Evolutionary conservation across 2,113 vertebrate species (phyloP).

Genomic region (Phasianus colchicus): DNA sequence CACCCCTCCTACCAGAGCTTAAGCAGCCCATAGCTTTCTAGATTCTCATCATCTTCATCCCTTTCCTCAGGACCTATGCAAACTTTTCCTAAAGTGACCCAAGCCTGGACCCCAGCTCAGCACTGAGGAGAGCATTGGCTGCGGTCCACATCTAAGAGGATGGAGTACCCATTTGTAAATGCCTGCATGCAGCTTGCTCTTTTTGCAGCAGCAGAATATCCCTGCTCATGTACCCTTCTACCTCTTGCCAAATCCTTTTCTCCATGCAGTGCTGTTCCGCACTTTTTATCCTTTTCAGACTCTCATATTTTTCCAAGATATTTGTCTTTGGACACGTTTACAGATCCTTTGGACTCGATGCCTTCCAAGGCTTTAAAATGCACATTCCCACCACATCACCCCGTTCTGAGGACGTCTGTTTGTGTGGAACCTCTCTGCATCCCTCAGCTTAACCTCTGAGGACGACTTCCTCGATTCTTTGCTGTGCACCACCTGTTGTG

Average conservation of each 20-base stretch:
- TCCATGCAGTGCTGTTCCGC: neutral
- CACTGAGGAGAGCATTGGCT: neutral
- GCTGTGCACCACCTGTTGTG: no score
- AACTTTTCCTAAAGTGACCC: neutral
- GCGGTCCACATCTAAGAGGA: neutral
- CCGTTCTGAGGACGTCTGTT: fast-evolving
- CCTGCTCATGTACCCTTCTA: neutral
- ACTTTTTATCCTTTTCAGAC: neutral
- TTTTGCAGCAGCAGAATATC: neutral
- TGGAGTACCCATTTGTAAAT: neutral
- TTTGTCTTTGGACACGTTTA: neutral
- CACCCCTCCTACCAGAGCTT: neutral
- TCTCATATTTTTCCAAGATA: neutral
- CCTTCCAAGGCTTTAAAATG: neutral
- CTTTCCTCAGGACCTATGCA: neutral
- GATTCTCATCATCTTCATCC: neutral
- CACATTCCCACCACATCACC: neutral
- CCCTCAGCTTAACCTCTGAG: neutral
- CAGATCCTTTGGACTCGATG: neutral
- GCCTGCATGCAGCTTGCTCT: neutral
- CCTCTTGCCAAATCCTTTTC: neutral
- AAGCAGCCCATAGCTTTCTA: neutral
- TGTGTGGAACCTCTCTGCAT: neutral
- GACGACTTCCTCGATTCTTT: neutral
- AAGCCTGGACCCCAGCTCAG: neutral